phyloP scores from a whole-genome alignment of 1,140 invertebrate genomes.

The Leptinotarsa undecemlineata region DNA sequence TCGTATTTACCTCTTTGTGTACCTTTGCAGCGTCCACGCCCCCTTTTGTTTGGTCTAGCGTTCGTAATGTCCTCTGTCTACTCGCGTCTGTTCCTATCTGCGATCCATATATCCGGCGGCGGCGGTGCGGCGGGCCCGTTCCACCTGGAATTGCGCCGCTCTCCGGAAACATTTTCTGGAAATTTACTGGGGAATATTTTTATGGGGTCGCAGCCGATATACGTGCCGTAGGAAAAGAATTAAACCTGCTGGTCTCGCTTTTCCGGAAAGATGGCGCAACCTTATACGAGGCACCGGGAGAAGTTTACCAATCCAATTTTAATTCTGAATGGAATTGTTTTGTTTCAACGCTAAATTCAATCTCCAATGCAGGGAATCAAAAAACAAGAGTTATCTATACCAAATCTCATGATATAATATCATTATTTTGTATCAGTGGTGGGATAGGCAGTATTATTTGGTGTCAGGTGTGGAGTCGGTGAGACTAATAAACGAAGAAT shows the following conservation, averaged over 20 bases:
- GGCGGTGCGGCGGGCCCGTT: not conserved
- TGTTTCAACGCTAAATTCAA: too few species aligned
- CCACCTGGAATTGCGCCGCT: conserved; percentile 7
- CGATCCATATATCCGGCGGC: not conserved
- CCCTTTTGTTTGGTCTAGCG: conserved; percentile 22
- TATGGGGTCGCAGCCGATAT: conserved; percentile 2
- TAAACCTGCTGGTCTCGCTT: not conserved
- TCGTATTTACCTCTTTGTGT: not conserved
- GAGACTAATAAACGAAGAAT: too few species aligned
- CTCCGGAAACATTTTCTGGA: conserved; percentile 5
- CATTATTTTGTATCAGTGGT: too few species aligned
- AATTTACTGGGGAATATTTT: conserved; percentile 4
- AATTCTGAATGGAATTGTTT: too few species aligned
- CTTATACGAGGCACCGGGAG: not conserved
- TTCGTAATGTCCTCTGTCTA: conserved; percentile 12
- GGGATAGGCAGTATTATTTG: too few species aligned
- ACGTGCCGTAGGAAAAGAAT: not conserved
- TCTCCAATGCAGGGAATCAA: too few species aligned
- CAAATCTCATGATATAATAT: too few species aligned
- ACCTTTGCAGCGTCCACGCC: not conserved
- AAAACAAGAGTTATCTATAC: too few species aligned
- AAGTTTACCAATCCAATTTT: too few species aligned
- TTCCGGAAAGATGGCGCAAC: not conserved
- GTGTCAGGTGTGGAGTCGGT: too few species aligned
- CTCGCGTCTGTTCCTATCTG: conserved; percentile 7